Base-by-base conservation (phyloP, 2,113 vertebrate genomes). In the Phainopepla nitens region DNA sequence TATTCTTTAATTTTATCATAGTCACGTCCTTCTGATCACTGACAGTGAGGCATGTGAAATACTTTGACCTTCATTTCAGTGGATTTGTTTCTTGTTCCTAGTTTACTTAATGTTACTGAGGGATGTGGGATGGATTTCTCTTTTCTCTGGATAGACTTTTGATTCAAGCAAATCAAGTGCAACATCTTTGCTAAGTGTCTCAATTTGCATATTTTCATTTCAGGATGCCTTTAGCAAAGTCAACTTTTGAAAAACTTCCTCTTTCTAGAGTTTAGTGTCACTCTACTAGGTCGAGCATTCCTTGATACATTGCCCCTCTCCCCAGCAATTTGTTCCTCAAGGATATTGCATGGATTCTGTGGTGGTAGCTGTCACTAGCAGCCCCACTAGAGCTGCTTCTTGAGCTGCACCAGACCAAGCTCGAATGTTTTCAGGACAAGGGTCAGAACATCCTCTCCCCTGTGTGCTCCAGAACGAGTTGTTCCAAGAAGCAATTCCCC, bases 391-490 rank as follows among this genome's bases (percentile, higher is more conserved):
- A 77, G 70, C 75, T 51, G 44, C 69, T 75, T 24, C 82, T 57
- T 69, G 53, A 85, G 68, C 92, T 50, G 54, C 0, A 1, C 47
- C 51, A 83, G 76, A 62, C 29, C 62, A 86, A 39, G 45, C 88
- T 92, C 1, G 0, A 50, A 9, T 58, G 61, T 47, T 90, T 95
- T 75, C 49, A 64, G 91, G 96, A 89, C 89, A 95, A 93, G 44
- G 77, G 76, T 94, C 93, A 96, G 94, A 96, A 96, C 95, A 91
- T 89, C 94, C 77, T 96, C 69, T 95, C 86, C 91, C 80, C 80
- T 62, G 29, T 75, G 86, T 62, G 93, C 93, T 91, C 41, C 86
- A 81, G 93, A 84, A 95, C 20, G 1, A 94, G 33, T n/a, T 94
- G 86, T 97, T 95, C 93, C 77, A 94, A 95, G 83, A 94, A 94